Percentiles rank a stretch among this genome's conserved stretches.
These are phyloP conservation scores for Aricia agestis DNA, from an alignment of 1,140 invertebrate genomes.

Conservation along the genomic window DNA sequence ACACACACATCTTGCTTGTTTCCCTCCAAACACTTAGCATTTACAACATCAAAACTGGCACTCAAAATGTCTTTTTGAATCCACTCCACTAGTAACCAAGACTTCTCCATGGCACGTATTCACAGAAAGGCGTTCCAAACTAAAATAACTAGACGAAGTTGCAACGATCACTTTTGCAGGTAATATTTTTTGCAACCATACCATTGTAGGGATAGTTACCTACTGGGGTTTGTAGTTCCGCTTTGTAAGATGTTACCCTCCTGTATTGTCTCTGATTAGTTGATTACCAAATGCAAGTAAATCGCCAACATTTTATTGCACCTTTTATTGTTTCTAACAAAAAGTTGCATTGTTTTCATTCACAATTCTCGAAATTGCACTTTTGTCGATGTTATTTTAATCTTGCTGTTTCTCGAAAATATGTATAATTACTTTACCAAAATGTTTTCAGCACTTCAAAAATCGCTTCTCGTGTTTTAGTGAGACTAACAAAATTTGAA, in stretches of 20 bases:
- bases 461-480: too few species aligned
- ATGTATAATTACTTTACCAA: too few species aligned
- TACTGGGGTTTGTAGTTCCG: slow-evolving; percentile 5
- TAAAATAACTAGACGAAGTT: slow-evolving; percentile 3
- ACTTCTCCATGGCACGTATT: not conserved
- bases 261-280: not conserved
- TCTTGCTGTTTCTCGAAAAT: too few species aligned
- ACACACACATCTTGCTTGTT: slow-evolving; percentile 8
- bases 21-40: slow-evolving; percentile 11
- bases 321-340: not conserved
- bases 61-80: slow-evolving; percentile 2
- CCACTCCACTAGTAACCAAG: slow-evolving; percentile 3
- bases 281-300: not conserved
- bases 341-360: not conserved
- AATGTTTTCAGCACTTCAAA: too few species aligned
- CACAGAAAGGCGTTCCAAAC: not conserved
- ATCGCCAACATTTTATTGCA: slow-evolving; percentile 4
- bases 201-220: slow-evolving; percentile 9
- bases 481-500: too few species aligned
- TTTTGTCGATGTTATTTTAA: too few species aligned
- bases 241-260: slow-evolving; percentile 7
- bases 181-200: slow-evolving; percentile 12
- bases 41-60: not conserved
- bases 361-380: not conserved
- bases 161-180: slow-evolving; percentile 6